phyloP scores from a whole-genome alignment of 2,797 vertebrate species.

The Sebastes oblongus region DNA sequence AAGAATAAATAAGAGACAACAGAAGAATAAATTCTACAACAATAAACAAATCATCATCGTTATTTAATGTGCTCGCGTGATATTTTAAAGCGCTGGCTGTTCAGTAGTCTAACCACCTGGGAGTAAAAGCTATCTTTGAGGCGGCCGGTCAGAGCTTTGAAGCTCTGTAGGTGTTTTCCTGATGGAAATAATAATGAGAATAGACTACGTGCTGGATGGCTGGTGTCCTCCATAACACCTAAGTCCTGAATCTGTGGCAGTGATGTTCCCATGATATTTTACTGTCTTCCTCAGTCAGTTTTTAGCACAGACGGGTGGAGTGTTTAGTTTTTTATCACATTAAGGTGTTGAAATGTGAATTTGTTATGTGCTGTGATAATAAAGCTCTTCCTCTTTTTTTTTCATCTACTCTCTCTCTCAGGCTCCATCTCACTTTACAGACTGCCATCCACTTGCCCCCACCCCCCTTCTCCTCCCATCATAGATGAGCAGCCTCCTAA shows the following conservation, averaged over 20 bases:
- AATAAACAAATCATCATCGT: neutral
- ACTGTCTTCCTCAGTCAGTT: neutral
- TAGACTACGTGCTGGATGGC: neutral
- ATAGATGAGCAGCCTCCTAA: conserved; percentile 80
- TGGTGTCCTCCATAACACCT: neutral
- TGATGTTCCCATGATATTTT: neutral
- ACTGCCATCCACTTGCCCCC: conserved; percentile 72
- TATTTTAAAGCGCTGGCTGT: neutral
- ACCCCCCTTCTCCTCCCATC: conserved; percentile 75
- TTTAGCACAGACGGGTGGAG: conserved; percentile 10
- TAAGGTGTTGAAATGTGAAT: conserved; percentile 17
- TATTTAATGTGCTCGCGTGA: neutral
- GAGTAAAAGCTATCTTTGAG: neutral
- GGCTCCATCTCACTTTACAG: conserved; percentile 86
- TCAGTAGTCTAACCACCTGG: neutral
- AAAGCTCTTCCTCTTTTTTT: neutral
- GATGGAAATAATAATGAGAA: neutral
- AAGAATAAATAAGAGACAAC: neutral
- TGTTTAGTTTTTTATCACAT: neutral
- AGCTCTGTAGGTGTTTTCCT: neutral
- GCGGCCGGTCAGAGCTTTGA: neutral
- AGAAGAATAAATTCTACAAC: neutral
- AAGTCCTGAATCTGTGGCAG: neutral
- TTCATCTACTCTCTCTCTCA: conserved; percentile 57
- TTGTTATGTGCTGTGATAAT: conserved; percentile 9